phyloP scores from a whole-genome alignment of 2,113 vertebrate species.

The Gulo gulo region DNA sequence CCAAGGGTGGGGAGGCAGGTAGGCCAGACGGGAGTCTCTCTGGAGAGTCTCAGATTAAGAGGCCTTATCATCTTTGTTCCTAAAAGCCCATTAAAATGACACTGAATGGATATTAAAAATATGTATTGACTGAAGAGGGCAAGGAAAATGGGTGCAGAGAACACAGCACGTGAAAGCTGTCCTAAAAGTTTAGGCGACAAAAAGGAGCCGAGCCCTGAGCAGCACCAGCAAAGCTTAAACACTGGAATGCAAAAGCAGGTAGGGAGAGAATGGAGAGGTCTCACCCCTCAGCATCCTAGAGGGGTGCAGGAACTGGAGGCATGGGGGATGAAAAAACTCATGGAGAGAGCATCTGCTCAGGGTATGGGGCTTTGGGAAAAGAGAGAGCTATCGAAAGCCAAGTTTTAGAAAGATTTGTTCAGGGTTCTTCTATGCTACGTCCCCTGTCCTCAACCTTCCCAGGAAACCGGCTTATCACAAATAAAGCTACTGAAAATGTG shows the following conservation, averaged over 20 bases:
- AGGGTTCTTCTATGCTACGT: background rate
- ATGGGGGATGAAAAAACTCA: background rate
- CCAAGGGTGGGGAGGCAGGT: background rate
- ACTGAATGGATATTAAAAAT: background rate
- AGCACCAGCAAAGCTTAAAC: background rate
- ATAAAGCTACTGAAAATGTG: background rate
- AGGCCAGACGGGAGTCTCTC: background rate
- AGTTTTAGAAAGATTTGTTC: background rate
- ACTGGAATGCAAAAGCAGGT: background rate
- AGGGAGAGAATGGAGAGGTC: background rate
- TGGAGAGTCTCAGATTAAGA: background rate
- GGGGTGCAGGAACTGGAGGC: background rate
- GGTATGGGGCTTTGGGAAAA: background rate
- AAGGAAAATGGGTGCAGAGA: background rate
- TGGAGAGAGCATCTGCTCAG: background rate
- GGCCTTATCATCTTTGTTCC: background rate
- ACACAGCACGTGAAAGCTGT: background rate
- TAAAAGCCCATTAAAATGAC: background rate
- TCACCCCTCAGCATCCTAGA: background rate
- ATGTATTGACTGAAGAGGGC: background rate
- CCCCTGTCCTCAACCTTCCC: background rate
- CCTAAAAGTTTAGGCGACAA: background rate
- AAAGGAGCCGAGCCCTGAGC: background rate
- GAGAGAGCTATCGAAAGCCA: background rate
- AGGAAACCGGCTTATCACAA: background rate